Base-by-base conservation (phyloP, 2,888 invertebrate species). In the Geotrupes spiniger region DNA sequence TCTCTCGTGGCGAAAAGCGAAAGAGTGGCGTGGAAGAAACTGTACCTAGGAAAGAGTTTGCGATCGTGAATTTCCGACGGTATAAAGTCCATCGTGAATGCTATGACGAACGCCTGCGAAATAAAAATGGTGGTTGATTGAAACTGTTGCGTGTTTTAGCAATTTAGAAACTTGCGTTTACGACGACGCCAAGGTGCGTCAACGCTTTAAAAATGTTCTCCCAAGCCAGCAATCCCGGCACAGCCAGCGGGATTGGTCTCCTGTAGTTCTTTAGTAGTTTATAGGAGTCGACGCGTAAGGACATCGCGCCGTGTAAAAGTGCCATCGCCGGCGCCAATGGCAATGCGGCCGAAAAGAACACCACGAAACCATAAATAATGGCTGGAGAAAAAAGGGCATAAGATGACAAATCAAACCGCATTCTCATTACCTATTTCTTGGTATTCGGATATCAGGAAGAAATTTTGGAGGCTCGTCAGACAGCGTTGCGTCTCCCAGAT, bases 271-370 rank as follows among this genome's bases (percentile, higher is more conserved):
- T 48, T 27, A 44, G 6, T 10, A 52, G 10, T 41, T 48, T 52
- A 36, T n/a, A 44, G 14, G 47, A 33, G 36, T 47, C 48, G n/a
- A 52, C 41, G 11, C 68, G 68, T 45, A 82, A 76, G 66, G 82
- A 81, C 31, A 80, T 71, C 43, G 81, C 69, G 62, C 82, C 83
- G 64, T 82, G 80, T 31, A 82, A 43, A 21, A 82, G 64, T 1
- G 81, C 80, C 60, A 79, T 79, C 16, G 82, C 63, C 1, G 82
- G 81, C n/a, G 81, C 81, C 37, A 83, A 65, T 1, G 82, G 81
- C 62, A 82, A 82, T 1, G 80, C 80, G 9, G 79, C 78, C 27
- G 80, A 80, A 63, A 83, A 83, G 31, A 83, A 69, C 1, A 79
- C 80, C 37, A 80, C 76, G 62, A 82, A 81, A 1, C 81, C 81